Percentiles rank a stretch among this genome's conserved stretches.
Conservation (phyloP, 37 sponge, comb jelly and placozoan species). For the Corticium candelabrum region DNA sequence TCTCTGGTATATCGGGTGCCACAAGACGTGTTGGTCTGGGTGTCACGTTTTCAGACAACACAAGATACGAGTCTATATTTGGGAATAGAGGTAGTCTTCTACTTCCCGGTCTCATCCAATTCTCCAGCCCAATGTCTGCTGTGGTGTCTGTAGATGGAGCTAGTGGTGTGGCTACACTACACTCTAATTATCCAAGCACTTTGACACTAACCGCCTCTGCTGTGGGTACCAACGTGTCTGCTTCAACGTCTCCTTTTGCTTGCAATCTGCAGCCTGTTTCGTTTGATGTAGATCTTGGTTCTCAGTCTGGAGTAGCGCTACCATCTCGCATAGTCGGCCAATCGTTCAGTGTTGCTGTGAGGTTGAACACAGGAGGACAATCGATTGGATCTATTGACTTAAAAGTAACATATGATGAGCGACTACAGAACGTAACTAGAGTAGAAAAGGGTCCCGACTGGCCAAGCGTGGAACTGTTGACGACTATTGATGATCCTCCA, state of each 20-base stretch:
- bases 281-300: constrained; percentile 66
- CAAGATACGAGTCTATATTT: neutral
- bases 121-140: constrained; percentile 10
- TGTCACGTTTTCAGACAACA: constrained; percentile 29
- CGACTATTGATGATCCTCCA: constrained; percentile 10
- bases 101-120: constrained; percentile 30
- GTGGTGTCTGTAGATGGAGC: constrained; percentile 15
- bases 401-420: constrained; percentile 37
- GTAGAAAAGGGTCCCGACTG: constrained; percentile 24
- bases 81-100: neutral
- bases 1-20: constrained; percentile 14
- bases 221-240: neutral
- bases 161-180: constrained; percentile 28
- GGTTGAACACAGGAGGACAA: constrained; percentile 42
- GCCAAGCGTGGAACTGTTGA: constrained; percentile 3
- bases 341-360: constrained; percentile 30
- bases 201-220: neutral
- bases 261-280: constrained; percentile 55
- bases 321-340: constrained; percentile 7
- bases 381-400: constrained; percentile 37
- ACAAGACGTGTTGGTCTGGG: constrained; percentile 23
- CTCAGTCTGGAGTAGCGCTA: constrained; percentile 33
- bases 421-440: constrained; percentile 9
- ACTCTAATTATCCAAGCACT: constrained; percentile 16
- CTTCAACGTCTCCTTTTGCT: neutral